A percentile compares a stretch with the other conserved stretches of the same genome.
These are phyloP conservation scores for Terrapene triunguis DNA, from an alignment of 2,113 vertebrate species.

Conservation along the genomic window DNA sequence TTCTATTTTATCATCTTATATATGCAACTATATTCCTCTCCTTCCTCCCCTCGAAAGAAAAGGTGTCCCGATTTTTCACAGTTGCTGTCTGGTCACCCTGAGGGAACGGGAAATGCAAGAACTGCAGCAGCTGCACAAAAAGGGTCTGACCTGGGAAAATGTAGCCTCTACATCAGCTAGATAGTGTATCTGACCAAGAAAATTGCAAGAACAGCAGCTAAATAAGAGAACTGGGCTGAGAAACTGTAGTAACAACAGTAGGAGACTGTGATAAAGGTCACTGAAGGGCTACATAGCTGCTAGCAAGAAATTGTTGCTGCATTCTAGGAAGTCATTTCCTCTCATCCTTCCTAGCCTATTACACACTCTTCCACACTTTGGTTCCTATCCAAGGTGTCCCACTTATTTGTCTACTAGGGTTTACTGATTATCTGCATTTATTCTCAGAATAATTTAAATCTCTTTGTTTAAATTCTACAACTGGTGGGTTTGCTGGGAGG, in stretches of 20 bases:
- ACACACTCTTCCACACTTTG: slow-evolving; percentile 61
- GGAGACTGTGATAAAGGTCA: slow-evolving; percentile 59
- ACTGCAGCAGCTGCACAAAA: background rate
- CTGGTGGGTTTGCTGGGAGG: slow-evolving; percentile 28
- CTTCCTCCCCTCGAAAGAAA: background rate
- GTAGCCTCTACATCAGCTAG: background rate
- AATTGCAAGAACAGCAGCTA: background rate
- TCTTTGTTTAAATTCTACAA: slow-evolving; percentile 59
- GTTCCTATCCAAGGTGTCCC: slow-evolving; percentile 69
- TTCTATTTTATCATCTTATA: background rate
- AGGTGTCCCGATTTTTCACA: background rate
- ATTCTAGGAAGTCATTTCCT: slow-evolving; percentile 73
- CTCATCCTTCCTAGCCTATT: slow-evolving; percentile 72
- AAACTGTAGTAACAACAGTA: slow-evolving; percentile 48
- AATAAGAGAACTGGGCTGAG: slow-evolving; percentile 25
- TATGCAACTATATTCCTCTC: background rate
- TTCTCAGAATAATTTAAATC: slow-evolving; percentile 67
- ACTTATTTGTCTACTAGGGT: slow-evolving; percentile 69
- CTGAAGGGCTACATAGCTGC: slow-evolving; percentile 62
- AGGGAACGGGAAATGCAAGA: background rate
- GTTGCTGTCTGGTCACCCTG: background rate
- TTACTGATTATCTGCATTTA: slow-evolving; percentile 76
- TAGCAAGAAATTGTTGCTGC: slow-evolving; percentile 69
- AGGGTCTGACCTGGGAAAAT: background rate
- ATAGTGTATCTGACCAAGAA: slow-evolving; percentile 12